phyloP scores from a whole-genome alignment of 1,140 invertebrate genomes.

The Centruroides vittatus region DNA sequence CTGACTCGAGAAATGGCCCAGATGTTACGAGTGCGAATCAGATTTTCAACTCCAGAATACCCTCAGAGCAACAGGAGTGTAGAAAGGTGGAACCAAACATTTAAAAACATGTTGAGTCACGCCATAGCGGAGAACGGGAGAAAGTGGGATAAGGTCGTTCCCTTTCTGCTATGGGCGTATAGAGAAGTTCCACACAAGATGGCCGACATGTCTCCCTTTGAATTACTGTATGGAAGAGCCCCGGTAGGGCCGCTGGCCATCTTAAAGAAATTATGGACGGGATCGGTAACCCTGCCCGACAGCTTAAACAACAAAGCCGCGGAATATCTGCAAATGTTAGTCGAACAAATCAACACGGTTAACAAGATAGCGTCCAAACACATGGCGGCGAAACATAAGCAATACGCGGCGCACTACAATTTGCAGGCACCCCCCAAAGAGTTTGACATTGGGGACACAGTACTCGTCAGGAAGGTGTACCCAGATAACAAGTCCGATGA shows the following conservation, averaged over 20 bases:
- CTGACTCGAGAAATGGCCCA: not conserved
- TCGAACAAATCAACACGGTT: not conserved
- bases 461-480: not conserved
- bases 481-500: no score
- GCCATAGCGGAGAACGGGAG: not conserved
- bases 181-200: not conserved
- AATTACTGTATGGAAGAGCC: not conserved
- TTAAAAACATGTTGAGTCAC: not conserved
- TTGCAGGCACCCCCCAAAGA: not conserved
- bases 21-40: not conserved
- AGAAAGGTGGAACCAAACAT: not conserved
- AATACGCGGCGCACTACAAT: not conserved
- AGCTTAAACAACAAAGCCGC: not conserved
- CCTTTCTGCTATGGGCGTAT: not conserved
- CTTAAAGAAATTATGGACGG: no score
- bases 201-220: not conserved
- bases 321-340: not conserved
- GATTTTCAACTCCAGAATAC: not conserved
- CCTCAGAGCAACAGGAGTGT: not conserved
- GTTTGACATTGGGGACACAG: not conserved
- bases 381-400: not conserved
- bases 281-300: not conserved
- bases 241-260: not conserved
- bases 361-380: not conserved
- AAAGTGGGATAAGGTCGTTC: not conserved